Evolutionary conservation across 2,797 vertebrate genomes (phyloP).

Genomic region (Cephalopachus bancanus): DNA sequence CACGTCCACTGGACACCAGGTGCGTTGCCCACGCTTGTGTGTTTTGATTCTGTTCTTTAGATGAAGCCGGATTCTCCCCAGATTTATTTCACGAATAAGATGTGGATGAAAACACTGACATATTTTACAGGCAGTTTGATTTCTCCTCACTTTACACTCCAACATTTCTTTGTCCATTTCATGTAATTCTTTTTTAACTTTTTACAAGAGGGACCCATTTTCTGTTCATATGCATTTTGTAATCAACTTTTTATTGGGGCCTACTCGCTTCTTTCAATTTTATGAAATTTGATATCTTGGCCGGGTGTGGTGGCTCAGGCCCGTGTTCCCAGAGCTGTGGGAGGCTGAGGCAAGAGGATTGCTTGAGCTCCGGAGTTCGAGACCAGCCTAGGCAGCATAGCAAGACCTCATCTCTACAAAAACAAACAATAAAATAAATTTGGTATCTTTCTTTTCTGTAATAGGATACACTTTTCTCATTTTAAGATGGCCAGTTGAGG

Average conservation of each 20-base stretch:
- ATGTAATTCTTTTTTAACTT: not conserved
- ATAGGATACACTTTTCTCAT: not conserved
- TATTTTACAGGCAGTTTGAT: not conserved
- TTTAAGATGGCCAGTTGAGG: not conserved
- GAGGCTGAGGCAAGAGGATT: too few relatives aligned
- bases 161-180: not conserved
- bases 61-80: too few relatives aligned
- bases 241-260: not conserved
- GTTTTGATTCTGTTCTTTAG: not conserved
- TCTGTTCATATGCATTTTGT: not conserved
- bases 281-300: too few relatives aligned
- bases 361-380: too few relatives aligned
- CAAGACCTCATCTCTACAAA: too few relatives aligned
- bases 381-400: too few relatives aligned
- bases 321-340: too few relatives aligned
- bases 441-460: not conserved
- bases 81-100: not conserved
- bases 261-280: not conserved
- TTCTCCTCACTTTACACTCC: not conserved
- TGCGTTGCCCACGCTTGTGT: not conserved
- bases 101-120: not conserved
- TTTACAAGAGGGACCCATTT: not conserved
- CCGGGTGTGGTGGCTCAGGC: too few relatives aligned
- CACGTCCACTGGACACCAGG: accelerated
- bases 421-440: not conserved